Evolutionary conservation across 2,888 invertebrate genomes (phyloP).

Genomic region (Oscheius sp.): DNA sequence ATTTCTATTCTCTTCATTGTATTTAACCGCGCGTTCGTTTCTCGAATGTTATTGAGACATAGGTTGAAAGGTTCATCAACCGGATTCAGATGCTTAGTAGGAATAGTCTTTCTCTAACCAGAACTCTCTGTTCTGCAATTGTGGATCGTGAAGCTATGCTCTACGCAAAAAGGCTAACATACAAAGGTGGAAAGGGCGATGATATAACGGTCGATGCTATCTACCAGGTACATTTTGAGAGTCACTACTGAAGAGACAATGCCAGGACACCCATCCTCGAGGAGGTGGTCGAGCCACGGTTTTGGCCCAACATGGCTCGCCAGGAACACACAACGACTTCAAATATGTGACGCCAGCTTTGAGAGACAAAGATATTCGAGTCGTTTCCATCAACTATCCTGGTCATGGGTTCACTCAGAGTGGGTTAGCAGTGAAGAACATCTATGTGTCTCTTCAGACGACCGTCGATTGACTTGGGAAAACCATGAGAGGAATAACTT

Average conservation of each 20-base stretch:
- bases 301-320: slow-evolving; percentile 55
- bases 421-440: not conserved
- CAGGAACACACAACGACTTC: slow-evolving; percentile 61
- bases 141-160: slow-evolving; percentile 18
- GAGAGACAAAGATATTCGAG: slow-evolving; percentile 44
- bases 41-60: not conserved
- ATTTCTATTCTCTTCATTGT: not conserved
- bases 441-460: slow-evolving; percentile 26
- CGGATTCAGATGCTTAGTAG: slow-evolving; percentile 8
- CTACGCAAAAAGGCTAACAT: slow-evolving; percentile 5
- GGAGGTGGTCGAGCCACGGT: slow-evolving; percentile 52
- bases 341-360: slow-evolving; percentile 52
- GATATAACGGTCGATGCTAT: slow-evolving; percentile 12
- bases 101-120: not conserved
- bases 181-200: slow-evolving; percentile 17
- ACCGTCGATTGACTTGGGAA: slow-evolving; percentile 39
- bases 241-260: not conserved
- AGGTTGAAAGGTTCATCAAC: not conserved
- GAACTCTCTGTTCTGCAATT: not conserved
- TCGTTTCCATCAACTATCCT: slow-evolving; percentile 61
- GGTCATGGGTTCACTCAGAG: slow-evolving; percentile 49
- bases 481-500: slow-evolving; percentile 51
- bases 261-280: slow-evolving; percentile 48
- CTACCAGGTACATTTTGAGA: slow-evolving; percentile 6
- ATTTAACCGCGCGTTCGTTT: not conserved